Evolutionary conservation across 2,113 vertebrate species (phyloP), one percentile per base, ranked within the genome.

Genomic region (Campylorhamphus procurvoides): DNA sequence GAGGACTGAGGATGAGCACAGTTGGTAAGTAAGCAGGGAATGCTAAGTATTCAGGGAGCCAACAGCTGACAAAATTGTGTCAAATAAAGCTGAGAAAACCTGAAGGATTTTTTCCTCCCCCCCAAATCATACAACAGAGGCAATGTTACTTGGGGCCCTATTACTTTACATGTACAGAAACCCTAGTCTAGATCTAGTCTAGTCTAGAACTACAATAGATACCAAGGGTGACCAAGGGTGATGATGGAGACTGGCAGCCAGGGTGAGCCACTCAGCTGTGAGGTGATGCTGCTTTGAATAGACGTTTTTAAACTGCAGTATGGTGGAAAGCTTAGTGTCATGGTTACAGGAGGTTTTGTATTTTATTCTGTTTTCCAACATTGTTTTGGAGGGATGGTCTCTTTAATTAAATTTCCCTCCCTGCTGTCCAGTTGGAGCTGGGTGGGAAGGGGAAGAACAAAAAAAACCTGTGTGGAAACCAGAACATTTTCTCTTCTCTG

Each of bases 221-320:
- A 52, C 18, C 37, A 31, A 39, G 29, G 24, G 10, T 0, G 2
- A 39, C 37, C 52, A 42, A 42, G 40, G 40, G 40, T 40, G 40
- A 40, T 14, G 9, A 7, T 1, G 14, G 39, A 85, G 29, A 24
- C 27, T 9, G 24, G 10, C 25, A 91, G 56, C 46, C 6, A 6
- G 35, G 2, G 7, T 37, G n/a, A 77, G 18, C 12, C 12, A 4
- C 14, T 27, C 0, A 2, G 5, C 33, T 84, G 33, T 5, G 12
- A 72, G 37, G 35, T 50, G 66, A 35, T 55, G 9, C 16, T 74
- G 18, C 18, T 87, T 56, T 84, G 39, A 59, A 67, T 35, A 67
- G 24, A 46, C 8, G 12, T 59, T 20, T 76, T 66, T 67, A 55
- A 78, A 52, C 0, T 18, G 17, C 17, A 55, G 6, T 29, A 47